These are phyloP conservation scores for Euphydryas editha DNA, from an alignment of 2,888 invertebrate genomes.

Conservation along the genomic window DNA sequence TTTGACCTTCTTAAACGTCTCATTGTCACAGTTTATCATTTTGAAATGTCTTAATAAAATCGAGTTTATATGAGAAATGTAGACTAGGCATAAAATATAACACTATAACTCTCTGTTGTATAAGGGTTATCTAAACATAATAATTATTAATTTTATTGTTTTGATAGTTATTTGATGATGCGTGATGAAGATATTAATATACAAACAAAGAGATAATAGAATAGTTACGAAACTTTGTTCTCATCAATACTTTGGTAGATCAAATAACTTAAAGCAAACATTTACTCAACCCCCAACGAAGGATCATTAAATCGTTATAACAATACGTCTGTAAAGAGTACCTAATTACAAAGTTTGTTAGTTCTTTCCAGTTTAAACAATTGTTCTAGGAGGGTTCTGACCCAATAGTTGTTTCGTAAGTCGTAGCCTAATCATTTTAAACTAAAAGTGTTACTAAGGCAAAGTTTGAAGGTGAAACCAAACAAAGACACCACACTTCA, in stretches of 20 bases:
- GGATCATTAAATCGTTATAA: conserved; percentile 1
- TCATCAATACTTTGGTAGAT: not conserved
- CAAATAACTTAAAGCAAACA: conserved; percentile 6
- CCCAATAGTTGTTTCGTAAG: not conserved
- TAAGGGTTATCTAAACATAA: too few relatives aligned
- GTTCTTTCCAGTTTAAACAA: not conserved
- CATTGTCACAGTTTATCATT: too few relatives aligned
- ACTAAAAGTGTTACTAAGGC: not conserved
- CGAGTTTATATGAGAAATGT: too few relatives aligned
- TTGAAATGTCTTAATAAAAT: too few relatives aligned
- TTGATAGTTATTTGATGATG: not conserved
- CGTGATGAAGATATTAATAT: not conserved
- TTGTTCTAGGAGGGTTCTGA: not conserved
- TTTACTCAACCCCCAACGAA: conserved; percentile 4
- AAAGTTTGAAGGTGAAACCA: too few relatives aligned
- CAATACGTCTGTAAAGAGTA: conserved; percentile 3
- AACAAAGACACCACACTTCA: too few relatives aligned
- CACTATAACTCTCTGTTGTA: too few relatives aligned
- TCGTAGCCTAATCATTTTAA: conserved; percentile 1
- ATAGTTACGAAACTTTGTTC: not conserved
- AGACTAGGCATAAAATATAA: too few relatives aligned
- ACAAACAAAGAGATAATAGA: not conserved
- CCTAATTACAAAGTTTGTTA: conserved; percentile 1
- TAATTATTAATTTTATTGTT: too few relatives aligned
- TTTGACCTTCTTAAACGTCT: too few relatives aligned